Percentiles rank a stretch among this genome's conserved stretches.
These are phyloP conservation scores for Sardina pilchardus DNA, from an alignment of 2,113 vertebrate species.

Conservation along the genomic window DNA sequence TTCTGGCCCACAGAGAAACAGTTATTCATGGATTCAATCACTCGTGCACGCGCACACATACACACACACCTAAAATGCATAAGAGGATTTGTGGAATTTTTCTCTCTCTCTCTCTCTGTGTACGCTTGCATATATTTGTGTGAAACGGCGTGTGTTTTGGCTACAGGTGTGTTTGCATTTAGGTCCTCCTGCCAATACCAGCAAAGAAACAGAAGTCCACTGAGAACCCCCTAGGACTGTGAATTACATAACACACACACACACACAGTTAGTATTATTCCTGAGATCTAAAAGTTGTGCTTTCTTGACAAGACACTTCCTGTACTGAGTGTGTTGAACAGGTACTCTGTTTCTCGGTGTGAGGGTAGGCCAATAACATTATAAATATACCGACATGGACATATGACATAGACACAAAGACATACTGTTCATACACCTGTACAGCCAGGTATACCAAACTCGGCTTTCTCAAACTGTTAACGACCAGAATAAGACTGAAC, in stretches of 20 bases:
- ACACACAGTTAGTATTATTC: neutral
- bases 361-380: neutral
- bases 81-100: neutral
- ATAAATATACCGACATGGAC: neutral
- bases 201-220: conserved; percentile 11
- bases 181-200: neutral
- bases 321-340: neutral
- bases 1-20: no score
- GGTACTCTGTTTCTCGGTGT: neutral
- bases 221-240: conserved; percentile 9
- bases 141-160: conserved; percentile 67
- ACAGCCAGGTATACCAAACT: neutral
- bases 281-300: neutral
- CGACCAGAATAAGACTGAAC: neutral
- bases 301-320: neutral
- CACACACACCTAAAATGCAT: neutral
- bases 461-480: no score
- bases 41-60: neutral
- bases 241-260: conserved; percentile 49
- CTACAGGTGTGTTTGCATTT: conserved; percentile 63
- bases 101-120: neutral
- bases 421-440: neutral
- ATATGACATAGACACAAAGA: neutral
- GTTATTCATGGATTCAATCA: neutral
- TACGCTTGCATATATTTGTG: neutral